Percentiles rank a stretch among this genome's conserved stretches.
These are phyloP conservation scores for Sinohyriopsis cumingii DNA, from an alignment of 2,888 invertebrate species.

Conservation along the genomic window DNA sequence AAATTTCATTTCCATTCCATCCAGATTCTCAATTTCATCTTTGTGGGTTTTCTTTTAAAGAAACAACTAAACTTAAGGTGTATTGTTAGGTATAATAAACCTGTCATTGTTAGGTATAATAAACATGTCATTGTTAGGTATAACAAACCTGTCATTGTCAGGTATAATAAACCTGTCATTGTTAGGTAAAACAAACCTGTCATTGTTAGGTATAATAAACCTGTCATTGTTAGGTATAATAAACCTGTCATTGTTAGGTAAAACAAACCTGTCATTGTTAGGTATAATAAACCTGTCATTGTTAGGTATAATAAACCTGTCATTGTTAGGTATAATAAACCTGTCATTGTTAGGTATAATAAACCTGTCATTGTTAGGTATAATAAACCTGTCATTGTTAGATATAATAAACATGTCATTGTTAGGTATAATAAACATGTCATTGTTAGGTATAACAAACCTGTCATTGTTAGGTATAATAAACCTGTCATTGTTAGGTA, in stretches of 20 bases:
- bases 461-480: not conserved
- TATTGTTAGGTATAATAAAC: constrained; percentile 3
- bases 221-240: constrained; percentile 44
- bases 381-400: constrained; percentile 49
- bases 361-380: not conserved
- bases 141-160: constrained; percentile 41
- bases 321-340: constrained; percentile 4
- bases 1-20: no score
- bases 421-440: constrained; percentile 17
- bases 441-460: no score
- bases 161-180: constrained; percentile 28
- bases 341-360: constrained; percentile 59
- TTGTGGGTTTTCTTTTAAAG: no score
- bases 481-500: constrained; percentile 55
- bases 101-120: constrained; percentile 59
- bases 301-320: no score
- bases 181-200: constrained; percentile 31
- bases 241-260: constrained; percentile 55
- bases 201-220: constrained; percentile 4
- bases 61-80: no score
- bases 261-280: no score
- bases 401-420: no score
- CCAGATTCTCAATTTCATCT: no score
- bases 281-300: constrained; percentile 28
- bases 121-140: not conserved